A percentile compares a stretch with the other conserved stretches of the same genome.
phyloP scores from a whole-genome alignment of 2,113 vertebrate species.

The Odobenus rosmarus region DNA sequence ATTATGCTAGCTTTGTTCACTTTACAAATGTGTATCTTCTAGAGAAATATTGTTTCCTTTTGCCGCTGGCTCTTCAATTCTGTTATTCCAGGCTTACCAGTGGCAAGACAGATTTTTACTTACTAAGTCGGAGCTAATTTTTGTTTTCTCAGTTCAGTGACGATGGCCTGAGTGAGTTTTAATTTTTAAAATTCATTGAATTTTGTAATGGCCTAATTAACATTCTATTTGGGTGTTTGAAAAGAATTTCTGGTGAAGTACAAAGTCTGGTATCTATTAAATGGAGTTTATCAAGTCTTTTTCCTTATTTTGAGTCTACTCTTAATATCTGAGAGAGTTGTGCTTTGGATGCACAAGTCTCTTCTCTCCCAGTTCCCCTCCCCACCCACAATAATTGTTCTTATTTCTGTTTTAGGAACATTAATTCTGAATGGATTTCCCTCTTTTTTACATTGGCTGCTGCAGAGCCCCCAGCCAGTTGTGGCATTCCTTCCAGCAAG shows the following conservation, averaged over 20 bases:
- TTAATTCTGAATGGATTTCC: background rate
- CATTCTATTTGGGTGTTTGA: background rate
- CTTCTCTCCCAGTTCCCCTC: background rate
- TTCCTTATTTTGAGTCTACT: background rate
- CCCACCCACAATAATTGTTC: background rate
- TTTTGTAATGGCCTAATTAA: constrained; percentile 24
- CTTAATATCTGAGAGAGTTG: background rate
- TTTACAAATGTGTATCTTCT: background rate
- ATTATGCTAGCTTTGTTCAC: background rate
- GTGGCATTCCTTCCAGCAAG: background rate
- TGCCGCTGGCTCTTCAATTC: background rate
- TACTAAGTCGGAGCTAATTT: background rate
- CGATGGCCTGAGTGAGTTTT: background rate
- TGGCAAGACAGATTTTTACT: background rate
- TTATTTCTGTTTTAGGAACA: background rate
- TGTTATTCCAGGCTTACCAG: background rate
- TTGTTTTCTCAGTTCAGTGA: background rate
- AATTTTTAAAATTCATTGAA: background rate
- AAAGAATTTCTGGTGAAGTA: constrained; percentile 12
- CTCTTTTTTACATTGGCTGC: background rate
- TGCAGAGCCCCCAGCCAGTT: background rate
- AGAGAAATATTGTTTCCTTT: background rate
- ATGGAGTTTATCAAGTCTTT: background rate
- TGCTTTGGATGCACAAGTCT: background rate
- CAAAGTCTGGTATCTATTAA: background rate